Evolutionary conservation across 2,797 vertebrate species (phyloP), one percentile per base, ranked within the genome.

Genomic region (Rhinatrema bivittatum): DNA sequence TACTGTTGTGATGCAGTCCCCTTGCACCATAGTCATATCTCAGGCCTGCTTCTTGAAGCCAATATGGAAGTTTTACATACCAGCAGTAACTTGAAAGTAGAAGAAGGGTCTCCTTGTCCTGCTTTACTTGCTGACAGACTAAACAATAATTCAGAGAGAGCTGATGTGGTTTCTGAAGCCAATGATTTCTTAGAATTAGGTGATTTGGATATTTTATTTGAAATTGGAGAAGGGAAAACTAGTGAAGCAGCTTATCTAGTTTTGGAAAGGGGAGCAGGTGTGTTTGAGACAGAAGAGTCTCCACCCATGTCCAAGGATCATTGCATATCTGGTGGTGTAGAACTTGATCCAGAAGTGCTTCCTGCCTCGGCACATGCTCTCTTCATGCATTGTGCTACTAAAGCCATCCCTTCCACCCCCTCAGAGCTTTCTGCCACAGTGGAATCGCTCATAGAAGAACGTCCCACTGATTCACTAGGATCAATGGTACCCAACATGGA

Each of bases 121-220:
- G 5, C 25, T 12, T 42, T 32, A 36, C 14, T 25, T 9, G 56
- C 43, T 25, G 20, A 53, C 20, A 53, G 46, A 40, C 13, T 45
- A 28, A 29, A 35, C 22, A n/a, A n/a, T n/a, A n/a, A n/a, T 4
- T n/a, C 4, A 17, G 16, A 41, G 38, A 39, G 20, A 28, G 39
- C 5, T 10, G 20, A 17, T 1, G 4, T 6, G 11, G 16, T 17
- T 9, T 3, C 4, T 5, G 17, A 3, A 3, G 26, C 26, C 6
- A 12, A 19, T 9, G 19, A 27, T 8, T 1, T 37, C 32, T 39
- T 59, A 33, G 58, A 60, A 13, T 37, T 38, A 0, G 62, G 44
- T 39, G 59, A 48, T 34, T 30, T 60, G 56, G 54, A 53, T 5
- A 24, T 39, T 43, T 32, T 69, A 15, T 69, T 62, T 16, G 15